These are phyloP conservation scores for Gryon sp. DNA, from an alignment of 1,140 invertebrate genomes.

Conservation along the genomic window DNA sequence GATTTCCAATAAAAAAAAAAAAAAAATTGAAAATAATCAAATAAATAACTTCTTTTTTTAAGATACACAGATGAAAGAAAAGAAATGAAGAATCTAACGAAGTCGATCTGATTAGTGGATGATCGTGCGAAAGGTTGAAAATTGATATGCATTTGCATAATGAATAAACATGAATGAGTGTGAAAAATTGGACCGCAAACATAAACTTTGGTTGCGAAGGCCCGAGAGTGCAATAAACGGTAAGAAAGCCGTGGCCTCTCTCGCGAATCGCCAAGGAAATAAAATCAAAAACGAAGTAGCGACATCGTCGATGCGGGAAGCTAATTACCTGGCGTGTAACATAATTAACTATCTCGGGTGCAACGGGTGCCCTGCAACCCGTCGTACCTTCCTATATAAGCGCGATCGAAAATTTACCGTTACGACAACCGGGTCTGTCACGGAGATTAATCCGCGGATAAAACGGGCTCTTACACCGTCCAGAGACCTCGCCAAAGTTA, in stretches of 20 bases:
- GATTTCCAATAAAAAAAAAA: too few species aligned
- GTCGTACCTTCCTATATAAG: slow-evolving; percentile 61
- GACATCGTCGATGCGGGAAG: slow-evolving; percentile 64
- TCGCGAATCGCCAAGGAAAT: slow-evolving; percentile 53
- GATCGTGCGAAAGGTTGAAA: slow-evolving; percentile 52
- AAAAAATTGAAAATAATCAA: too few species aligned
- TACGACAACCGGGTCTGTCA: slow-evolving; percentile 71
- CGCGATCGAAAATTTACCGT: slow-evolving; percentile 74
- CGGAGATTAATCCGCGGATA: slow-evolving; percentile 75
- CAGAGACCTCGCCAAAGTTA: slow-evolving; percentile 60
- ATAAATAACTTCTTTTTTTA: too few species aligned
- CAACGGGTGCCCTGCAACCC: slow-evolving; percentile 57
- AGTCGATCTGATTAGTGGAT: slow-evolving; percentile 31
- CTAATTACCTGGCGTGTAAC: slow-evolving; percentile 71
- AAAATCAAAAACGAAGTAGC: slow-evolving; percentile 63
- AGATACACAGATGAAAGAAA: too few species aligned
- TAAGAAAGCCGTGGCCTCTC: slow-evolving; percentile 35
- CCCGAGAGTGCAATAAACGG: slow-evolving; percentile 30
- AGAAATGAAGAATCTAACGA: slow-evolving; percentile 15
- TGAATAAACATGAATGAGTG: slow-evolving; percentile 45
- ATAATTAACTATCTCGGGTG: slow-evolving; percentile 70
- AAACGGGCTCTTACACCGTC: slow-evolving; percentile 66
- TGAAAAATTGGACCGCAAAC: slow-evolving; percentile 46
- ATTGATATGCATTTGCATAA: slow-evolving; percentile 46
- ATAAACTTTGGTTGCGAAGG: slow-evolving; percentile 7